A percentile compares a stretch with the other conserved stretches of the same genome.
These are phyloP conservation scores for Tragelaphus buxtoni DNA, from an alignment of 2,113 vertebrate genomes.

Conservation along the genomic window DNA sequence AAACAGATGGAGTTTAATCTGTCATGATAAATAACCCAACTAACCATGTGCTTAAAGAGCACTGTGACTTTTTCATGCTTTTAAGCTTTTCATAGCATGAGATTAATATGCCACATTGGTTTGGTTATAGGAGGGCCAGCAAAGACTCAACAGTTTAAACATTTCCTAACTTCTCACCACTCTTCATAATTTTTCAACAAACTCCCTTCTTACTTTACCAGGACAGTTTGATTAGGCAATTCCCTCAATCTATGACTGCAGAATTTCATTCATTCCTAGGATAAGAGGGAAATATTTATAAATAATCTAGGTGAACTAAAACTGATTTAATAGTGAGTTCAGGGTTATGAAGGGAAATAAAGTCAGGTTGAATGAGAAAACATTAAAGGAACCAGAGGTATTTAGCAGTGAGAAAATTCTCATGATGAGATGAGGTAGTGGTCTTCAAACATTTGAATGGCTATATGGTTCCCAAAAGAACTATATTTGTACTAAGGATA, in stretches of 20 bases:
- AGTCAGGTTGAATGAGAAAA: not conserved
- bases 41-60: not conserved
- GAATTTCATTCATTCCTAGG: not conserved
- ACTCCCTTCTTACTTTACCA: not conserved
- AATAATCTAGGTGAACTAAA: not conserved
- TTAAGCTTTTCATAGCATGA: not conserved
- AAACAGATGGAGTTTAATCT: not conserved
- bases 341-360: constrained; percentile 1
- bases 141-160: not conserved
- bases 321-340: not conserved
- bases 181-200: constrained; percentile 23
- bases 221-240: not conserved
- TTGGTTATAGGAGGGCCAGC: not conserved
- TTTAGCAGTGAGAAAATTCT: constrained; percentile 13
- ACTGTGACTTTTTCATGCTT: not conserved
- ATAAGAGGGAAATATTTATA: not conserved
- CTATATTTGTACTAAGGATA: not conserved
- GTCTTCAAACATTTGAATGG: not conserved
- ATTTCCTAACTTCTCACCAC: not conserved
- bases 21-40: not conserved
- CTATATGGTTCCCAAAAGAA: not conserved
- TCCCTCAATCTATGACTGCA: not conserved
- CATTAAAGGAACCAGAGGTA: not conserved
- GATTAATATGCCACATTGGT: not conserved
- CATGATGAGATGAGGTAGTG: not conserved